Conservation (phyloP, 2,888 invertebrate species). For the Muschampia plurimacula region DNA sequence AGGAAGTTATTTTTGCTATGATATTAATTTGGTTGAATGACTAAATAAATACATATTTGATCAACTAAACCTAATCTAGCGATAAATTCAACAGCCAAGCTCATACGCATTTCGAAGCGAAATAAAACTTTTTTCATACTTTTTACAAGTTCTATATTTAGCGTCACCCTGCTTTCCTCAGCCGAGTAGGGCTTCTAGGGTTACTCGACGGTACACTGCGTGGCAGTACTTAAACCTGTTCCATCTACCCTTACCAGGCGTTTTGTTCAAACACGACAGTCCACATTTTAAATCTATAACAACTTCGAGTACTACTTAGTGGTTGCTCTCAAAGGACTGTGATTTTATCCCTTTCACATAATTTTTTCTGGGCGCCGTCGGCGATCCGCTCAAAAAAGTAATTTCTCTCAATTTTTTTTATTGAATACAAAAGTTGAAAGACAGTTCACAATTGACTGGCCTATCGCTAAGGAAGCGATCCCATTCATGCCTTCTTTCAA, state of each 20-base stretch:
- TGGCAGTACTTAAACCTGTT: slow-evolving; percentile 31
- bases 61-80: too few species aligned
- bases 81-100: not conserved
- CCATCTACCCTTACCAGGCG: slow-evolving; percentile 32
- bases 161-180: slow-evolving; percentile 28
- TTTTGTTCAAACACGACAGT: slow-evolving; percentile 34
- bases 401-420: slow-evolving; percentile 24
- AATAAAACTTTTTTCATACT: slow-evolving; percentile 19
- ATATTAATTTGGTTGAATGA: too few species aligned
- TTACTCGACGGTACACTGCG: slow-evolving; percentile 18
- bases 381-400: slow-evolving; percentile 29
- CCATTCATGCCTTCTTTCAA: slow-evolving; percentile 13
- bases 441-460: slow-evolving; percentile 20
- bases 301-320: slow-evolving; percentile 39
- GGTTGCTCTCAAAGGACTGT: slow-evolving; percentile 32
- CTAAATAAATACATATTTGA: too few species aligned
- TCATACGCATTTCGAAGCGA: slow-evolving; percentile 14
- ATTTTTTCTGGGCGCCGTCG: slow-evolving; percentile 23
- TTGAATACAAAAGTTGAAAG: slow-evolving; percentile 28
- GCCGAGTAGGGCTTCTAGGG: slow-evolving; percentile 33
- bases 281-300: slow-evolving; percentile 38
- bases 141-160: slow-evolving; percentile 35
- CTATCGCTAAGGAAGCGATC: slow-evolving; percentile 25
- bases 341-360: slow-evolving; percentile 36
- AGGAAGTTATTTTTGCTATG: too few species aligned